Evolutionary conservation across 2,888 invertebrate species (phyloP).

Genomic region (Archips crataeganus): DNA sequence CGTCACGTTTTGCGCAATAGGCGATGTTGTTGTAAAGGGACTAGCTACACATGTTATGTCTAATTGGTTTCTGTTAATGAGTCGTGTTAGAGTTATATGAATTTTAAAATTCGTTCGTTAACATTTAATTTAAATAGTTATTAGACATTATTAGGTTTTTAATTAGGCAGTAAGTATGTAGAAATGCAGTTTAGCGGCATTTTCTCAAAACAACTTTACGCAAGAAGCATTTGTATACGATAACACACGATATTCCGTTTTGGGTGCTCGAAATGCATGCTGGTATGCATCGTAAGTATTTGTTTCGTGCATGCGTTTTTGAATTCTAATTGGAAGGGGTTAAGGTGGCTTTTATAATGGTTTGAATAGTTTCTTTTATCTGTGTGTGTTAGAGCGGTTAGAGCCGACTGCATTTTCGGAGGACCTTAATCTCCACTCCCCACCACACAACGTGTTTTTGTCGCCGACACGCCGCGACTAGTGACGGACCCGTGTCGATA

Average conservation of each 20-base stretch:
- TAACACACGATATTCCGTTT: slow-evolving; percentile 73
- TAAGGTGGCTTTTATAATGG: slow-evolving; percentile 60
- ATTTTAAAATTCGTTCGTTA: background rate
- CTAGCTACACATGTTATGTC: slow-evolving; percentile 14
- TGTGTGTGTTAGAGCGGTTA: slow-evolving; percentile 62
- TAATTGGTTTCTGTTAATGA: slow-evolving; percentile 19
- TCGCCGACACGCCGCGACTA: slow-evolving; percentile 74
- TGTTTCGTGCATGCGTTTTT: slow-evolving; percentile 50
- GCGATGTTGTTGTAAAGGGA: slow-evolving; percentile 44
- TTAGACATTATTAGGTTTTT: slow-evolving; percentile 49
- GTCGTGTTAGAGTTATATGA: background rate
- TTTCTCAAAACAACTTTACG: slow-evolving; percentile 72
- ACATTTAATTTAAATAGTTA: slow-evolving; percentile 6
- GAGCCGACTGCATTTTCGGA: slow-evolving; percentile 78
- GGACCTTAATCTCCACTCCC: slow-evolving; percentile 74
- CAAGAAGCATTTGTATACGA: slow-evolving; percentile 79
- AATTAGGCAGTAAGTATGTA: slow-evolving; percentile 48
- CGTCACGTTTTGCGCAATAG: slow-evolving; percentile 57
- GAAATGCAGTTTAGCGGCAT: slow-evolving; percentile 59
- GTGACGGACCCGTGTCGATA: slow-evolving; percentile 64
- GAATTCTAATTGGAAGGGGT: slow-evolving; percentile 54
- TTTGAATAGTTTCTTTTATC: slow-evolving; percentile 53
- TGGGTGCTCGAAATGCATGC: slow-evolving; percentile 68
- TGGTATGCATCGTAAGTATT: slow-evolving; percentile 58
- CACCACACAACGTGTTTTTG: slow-evolving; percentile 73